Evolutionary conservation across 2,797 vertebrate genomes (phyloP).

Genomic region (Tragopan temminckii): DNA sequence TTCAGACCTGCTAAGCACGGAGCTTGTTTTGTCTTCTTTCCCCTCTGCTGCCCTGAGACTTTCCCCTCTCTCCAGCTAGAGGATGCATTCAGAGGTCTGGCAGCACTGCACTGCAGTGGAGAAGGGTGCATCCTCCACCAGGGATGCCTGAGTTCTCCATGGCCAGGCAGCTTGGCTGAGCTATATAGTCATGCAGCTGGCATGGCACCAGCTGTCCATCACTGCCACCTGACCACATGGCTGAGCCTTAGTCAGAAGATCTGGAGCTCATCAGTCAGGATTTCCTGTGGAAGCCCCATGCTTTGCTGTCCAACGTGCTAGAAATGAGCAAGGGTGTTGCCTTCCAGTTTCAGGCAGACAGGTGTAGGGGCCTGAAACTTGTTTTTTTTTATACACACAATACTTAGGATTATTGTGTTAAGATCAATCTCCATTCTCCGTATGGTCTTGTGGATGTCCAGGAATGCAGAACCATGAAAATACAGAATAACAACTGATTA

Average conservation of each 20-base stretch:
- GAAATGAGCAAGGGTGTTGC: rapidly evolving
- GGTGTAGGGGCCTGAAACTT: neutral
- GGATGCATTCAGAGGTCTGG: neutral
- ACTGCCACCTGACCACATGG: neutral
- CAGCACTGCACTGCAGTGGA: neutral
- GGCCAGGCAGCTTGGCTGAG: neutral
- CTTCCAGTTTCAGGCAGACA: neutral
- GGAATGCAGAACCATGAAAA: neutral
- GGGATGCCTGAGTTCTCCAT: neutral
- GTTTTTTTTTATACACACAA: neutral
- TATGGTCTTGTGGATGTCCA: neutral
- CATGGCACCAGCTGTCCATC: neutral
- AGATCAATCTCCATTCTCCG: rapidly evolving
- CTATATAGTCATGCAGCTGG: neutral
- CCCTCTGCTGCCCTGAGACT: neutral
- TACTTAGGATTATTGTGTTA: neutral
- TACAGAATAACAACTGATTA: neutral
- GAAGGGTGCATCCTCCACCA: neutral
- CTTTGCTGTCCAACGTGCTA: neutral
- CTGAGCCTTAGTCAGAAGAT: neutral
- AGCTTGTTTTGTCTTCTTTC: neutral
- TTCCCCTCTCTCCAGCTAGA: neutral
- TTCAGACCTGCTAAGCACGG: neutral
- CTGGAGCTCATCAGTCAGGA: neutral
- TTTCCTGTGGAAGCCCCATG: neutral